Evolutionary conservation across 1,140 invertebrate genomes (phyloP).

Genomic region (Sipha flava): DNA sequence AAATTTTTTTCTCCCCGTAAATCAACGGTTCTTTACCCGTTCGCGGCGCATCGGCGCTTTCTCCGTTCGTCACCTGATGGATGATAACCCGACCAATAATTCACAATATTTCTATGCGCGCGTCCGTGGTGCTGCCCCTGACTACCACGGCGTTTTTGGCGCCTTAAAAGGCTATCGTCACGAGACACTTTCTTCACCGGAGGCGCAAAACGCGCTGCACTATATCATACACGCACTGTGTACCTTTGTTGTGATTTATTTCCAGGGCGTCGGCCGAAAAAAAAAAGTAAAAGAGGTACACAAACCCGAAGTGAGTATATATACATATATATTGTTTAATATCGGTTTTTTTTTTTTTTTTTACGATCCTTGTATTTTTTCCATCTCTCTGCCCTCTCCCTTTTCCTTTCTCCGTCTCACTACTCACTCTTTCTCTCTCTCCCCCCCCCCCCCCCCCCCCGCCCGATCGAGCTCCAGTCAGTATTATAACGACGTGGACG

Average conservation of each 20-base stretch:
- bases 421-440: not conserved
- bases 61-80: not conserved
- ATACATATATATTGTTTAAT: not conserved
- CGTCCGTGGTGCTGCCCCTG: too few species aligned
- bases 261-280: not conserved
- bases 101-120: not conserved
- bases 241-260: not conserved
- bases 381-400: not conserved
- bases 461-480: not conserved
- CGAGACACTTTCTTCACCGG: not conserved
- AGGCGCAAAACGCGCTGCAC: too few species aligned
- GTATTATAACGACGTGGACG: slow-evolving; percentile 30
- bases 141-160: not conserved
- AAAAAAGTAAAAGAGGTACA: not conserved
- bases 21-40: too few species aligned
- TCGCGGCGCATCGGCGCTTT: too few species aligned
- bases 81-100: not conserved
- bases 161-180: not conserved
- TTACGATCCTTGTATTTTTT: not conserved
- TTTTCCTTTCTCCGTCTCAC: not conserved
- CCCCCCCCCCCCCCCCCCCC: not conserved
- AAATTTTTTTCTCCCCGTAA: too few species aligned
- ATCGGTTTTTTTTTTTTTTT: not conserved
- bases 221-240: not conserved
- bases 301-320: not conserved